Base-by-base conservation (phyloP, 1,140 invertebrate species). In the Pseudoatta argentina region DNA sequence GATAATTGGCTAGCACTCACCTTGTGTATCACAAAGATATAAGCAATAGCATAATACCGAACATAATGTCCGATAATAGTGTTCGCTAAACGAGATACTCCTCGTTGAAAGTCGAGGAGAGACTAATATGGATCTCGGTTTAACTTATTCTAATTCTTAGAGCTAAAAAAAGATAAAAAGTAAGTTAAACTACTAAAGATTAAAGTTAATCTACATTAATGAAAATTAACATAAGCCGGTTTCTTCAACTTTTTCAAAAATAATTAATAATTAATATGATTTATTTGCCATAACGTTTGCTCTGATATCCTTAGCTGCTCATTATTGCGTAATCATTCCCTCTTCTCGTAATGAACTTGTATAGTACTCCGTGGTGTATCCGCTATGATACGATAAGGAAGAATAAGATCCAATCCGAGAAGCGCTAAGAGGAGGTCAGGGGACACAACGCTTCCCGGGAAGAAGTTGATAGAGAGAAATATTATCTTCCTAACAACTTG, bases 1-100 rank as follows among this genome's bases (percentile, higher is more conserved):
- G 71, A 72, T 87, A 66, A 72, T 69, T 57, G 44, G 27, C n/a
- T 48, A 39, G n/a, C 77, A 44, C 59, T 77, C 24, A 44, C 75
- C 16, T 34, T 24, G 6, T 24, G 12, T 6, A 57, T 27, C 2
- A 16, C n/a, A 1, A 14, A 18, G 30, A 10, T 39, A 14, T 39
- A 64, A 8, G 18, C n/a, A 78, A 48, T 18, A 34, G 18, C 39
- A 48, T 27, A 14, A 14, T 76, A 14, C 1, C 21, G 24, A 27
- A 24, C n/a, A 53, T 14, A 63, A 14, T 39, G 27, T 34, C 34
- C 12, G 27, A 14, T 27, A 75, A 73, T 44, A 44, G 18, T 18
- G 2, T 81, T 44, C 14, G 3, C 16, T 72, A n/a, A 55, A 72
- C 4, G 4, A 67, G 10, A 44, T 34, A 73, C 18, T 73, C 27